Evolutionary conservation across 2,888 invertebrate species (phyloP), one percentile per base, ranked within the genome.

Genomic region (Eustalomyia histrio): DNA sequence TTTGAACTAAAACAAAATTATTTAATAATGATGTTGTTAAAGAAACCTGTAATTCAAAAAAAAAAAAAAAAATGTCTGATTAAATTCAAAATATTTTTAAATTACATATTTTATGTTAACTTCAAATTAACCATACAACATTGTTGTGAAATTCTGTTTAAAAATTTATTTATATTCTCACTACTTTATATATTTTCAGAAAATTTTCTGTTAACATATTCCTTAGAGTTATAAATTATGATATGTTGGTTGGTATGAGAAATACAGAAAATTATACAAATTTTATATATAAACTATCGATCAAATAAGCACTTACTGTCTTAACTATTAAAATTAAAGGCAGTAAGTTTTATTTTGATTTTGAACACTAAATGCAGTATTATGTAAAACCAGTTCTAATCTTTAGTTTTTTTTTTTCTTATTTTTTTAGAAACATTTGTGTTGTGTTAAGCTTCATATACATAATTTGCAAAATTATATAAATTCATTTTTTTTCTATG

Each of bases 381-480:
- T 14, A 29, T 57, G 0, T 17, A 6, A 33, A 80, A 80, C 76
- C 80, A 50, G 80, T 76, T 80, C 61, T 61, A 47, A 61, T 55
- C 39, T 79, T 35, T 18, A 71, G 35, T 35, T 72, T 61, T 35
- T 72, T 55, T 61, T 65, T 33, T 55, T 24, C n/a, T 50, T 50
- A n/a, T 14, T 8, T 7, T 33, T 58, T 43, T 14, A 35, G 2
- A 35, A 5, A 10, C 8, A 5, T 43, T 21, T 69, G 50, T 39
- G 18, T 67, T 43, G 21, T 55, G 24, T 24, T 16, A 24, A 50
- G 1, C 57, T 24, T 58, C 72, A 63, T 76, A 58, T 24, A 73
- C 63, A 73, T 76, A 73, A 73, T 80, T 73, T 73, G 35, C 43
- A 50, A 76, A 80, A 80, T 80, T 76, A 76, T 69, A 80, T 76